Percentiles rank a stretch among this genome's conserved stretches.
phyloP scores from a whole-genome alignment of 1,140 invertebrate species.

The Papilio helenus region DNA sequence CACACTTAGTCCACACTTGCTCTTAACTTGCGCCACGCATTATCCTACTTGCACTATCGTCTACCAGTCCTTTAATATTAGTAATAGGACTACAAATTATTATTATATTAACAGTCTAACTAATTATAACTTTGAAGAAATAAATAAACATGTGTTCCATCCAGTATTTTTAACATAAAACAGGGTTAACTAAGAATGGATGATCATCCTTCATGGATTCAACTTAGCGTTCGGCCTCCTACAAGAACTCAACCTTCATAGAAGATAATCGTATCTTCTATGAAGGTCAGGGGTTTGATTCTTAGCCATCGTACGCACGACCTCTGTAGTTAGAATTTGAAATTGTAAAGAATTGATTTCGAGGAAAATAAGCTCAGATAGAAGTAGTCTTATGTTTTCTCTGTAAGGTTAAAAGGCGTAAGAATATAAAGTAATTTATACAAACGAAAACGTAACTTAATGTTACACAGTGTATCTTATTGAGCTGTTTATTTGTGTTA shows the following conservation, averaged over 20 bases:
- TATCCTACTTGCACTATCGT: slow-evolving; percentile 30
- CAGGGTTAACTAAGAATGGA: too few species aligned
- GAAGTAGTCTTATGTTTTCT: neutral
- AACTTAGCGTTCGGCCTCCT: neutral
- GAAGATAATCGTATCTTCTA: neutral
- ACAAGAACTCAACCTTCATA: neutral
- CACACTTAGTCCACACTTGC: slow-evolving; percentile 63
- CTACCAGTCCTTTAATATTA: neutral
- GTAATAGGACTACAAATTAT: neutral
- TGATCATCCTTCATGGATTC: too few species aligned
- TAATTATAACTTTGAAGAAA: neutral
- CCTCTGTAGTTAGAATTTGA: neutral
- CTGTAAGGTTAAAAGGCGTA: neutral
- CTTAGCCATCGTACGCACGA: neutral
- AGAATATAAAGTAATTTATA: neutral
- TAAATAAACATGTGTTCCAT: too few species aligned
- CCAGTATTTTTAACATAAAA: too few species aligned
- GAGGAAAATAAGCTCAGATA: too few species aligned
- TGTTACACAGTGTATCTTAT: neutral
- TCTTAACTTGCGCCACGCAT: slow-evolving; percentile 55
- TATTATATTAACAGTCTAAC: neutral
- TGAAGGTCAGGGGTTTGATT: neutral
- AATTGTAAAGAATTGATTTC: neutral
- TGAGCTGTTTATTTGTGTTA: neutral
- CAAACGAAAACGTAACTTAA: neutral